Percentiles rank a stretch among this genome's conserved stretches.
phyloP scores from a whole-genome alignment of 2,113 vertebrate genomes.

The Bujurquina vittata region DNA sequence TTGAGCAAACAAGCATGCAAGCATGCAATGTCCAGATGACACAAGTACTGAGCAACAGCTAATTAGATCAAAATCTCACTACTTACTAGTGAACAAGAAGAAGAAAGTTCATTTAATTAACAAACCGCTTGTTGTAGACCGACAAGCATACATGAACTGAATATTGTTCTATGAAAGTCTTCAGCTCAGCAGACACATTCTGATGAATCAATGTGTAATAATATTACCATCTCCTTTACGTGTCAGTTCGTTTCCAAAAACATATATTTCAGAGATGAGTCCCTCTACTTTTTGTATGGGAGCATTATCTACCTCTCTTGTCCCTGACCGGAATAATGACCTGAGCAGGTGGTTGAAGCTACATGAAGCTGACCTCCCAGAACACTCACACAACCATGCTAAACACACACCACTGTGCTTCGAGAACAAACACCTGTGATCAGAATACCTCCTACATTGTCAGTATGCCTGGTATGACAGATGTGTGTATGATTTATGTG shows the following conservation, averaged over 20 bases:
- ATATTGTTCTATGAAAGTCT: neutral
- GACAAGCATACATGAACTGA: neutral
- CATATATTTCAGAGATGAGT: neutral
- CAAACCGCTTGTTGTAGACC: slow-evolving; percentile 9
- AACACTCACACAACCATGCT: slow-evolving; percentile 40
- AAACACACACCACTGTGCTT: slow-evolving; percentile 56
- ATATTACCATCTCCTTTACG: neutral
- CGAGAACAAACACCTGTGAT: slow-evolving; percentile 50
- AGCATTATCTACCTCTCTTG: slow-evolving; percentile 11
- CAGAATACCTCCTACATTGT: slow-evolving; percentile 5
- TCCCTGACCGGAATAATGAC: slow-evolving; percentile 53
- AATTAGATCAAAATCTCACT: slow-evolving; percentile 34
- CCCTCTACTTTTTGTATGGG: neutral
- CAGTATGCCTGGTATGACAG: slow-evolving; percentile 20
- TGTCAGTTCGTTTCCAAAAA: neutral
- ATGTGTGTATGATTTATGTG: slow-evolving; percentile 19
- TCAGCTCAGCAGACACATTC: neutral
- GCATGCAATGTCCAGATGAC: slow-evolving; percentile 53
- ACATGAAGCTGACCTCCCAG: slow-evolving; percentile 52
- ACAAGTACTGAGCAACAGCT: slow-evolving; percentile 51
- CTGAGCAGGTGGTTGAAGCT: slow-evolving; percentile 66
- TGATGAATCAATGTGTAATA: neutral
- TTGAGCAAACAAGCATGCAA: slow-evolving; percentile 45
- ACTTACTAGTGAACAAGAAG: slow-evolving; percentile 10
- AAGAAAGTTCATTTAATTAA: slow-evolving; percentile 12